phyloP scores from a whole-genome alignment of 1,140 invertebrate species.

The Steinernema khuongi region DNA sequence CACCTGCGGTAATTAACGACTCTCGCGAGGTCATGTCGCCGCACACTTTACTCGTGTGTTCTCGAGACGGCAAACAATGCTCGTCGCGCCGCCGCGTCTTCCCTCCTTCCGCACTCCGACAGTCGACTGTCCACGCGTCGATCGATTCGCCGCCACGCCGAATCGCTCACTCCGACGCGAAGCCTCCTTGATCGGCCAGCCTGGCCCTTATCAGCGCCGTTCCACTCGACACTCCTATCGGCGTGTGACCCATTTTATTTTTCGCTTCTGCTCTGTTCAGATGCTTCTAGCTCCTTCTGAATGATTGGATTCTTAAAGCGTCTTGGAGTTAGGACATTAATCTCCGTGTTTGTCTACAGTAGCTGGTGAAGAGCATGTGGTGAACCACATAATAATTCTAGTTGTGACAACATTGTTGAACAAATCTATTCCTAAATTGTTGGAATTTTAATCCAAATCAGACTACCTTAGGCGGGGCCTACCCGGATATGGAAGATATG shows the following conservation, averaged over 20 bases:
- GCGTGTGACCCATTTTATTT: no score
- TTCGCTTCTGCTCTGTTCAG: slow-evolving; percentile 8
- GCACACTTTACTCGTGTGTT: background rate
- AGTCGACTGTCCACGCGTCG: slow-evolving; percentile 1
- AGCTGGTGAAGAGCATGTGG: no score
- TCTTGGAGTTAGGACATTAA: no score
- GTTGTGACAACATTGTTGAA: no score
- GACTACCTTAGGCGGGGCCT: no score
- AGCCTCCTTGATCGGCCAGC: background rate
- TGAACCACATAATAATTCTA: no score
- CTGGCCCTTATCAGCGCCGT: background rate
- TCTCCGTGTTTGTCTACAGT: no score
- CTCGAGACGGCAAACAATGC: slow-evolving; percentile 12
- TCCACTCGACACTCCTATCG: background rate
- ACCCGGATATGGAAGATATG: no score
- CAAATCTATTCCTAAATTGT: no score
- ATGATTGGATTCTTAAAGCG: no score
- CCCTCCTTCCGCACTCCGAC: background rate
- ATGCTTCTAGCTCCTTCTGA: background rate
- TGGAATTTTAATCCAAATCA: no score
- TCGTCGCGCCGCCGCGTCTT: background rate
- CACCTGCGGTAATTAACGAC: background rate
- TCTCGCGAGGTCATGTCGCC: background rate
- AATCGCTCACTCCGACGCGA: background rate
- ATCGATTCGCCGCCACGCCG: slow-evolving; percentile 10